These are phyloP conservation scores for Macquaria australasica DNA, from an alignment of 2,113 vertebrate species.

Conservation along the genomic window DNA sequence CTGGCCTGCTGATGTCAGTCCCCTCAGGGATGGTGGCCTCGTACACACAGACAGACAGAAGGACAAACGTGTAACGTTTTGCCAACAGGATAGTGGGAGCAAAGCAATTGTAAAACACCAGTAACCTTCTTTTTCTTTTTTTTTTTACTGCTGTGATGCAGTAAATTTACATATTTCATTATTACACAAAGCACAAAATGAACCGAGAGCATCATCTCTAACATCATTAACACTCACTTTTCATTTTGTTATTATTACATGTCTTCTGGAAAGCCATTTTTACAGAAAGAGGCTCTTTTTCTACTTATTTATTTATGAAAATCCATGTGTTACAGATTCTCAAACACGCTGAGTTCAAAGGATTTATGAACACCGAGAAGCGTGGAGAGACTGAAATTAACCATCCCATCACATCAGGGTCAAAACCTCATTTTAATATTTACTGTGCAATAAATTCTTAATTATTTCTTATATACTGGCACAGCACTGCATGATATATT, in stretches of 20 bases:
- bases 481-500: not conserved
- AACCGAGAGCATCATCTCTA: not conserved
- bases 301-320: not conserved
- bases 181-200: not conserved
- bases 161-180: not conserved
- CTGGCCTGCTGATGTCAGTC: constrained; percentile 6
- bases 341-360: constrained; percentile 16
- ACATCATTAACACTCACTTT: not conserved
- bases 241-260: not conserved
- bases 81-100: not conserved
- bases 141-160: not conserved
- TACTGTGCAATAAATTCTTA: not conserved
- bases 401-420: constrained; percentile 1
- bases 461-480: not conserved
- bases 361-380: not conserved
- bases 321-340: not conserved
- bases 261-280: not conserved
- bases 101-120: not conserved
- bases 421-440: not conserved
- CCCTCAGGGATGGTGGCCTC: not conserved
- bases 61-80: not conserved
- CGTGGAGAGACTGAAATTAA: not conserved
- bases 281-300: not conserved
- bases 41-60: not conserved
- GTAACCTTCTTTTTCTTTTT: not conserved